Conservation (phyloP, 1,140 invertebrate species). For the Oreohelix idahoensis region DNA sequence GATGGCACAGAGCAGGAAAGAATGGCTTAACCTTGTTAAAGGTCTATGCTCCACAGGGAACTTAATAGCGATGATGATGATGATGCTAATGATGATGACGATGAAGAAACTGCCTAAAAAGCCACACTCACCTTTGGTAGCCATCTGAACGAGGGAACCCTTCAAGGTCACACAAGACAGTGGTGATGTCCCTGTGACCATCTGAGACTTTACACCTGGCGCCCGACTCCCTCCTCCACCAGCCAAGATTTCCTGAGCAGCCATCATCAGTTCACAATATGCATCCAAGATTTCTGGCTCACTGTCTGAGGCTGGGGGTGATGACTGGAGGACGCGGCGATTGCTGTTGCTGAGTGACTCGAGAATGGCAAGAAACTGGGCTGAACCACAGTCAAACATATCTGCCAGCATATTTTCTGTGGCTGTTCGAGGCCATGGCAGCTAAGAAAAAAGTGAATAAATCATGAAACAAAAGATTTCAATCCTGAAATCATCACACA, state of each 20-base stretch:
- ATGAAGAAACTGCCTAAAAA: too few relatives aligned
- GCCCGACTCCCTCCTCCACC: conserved; percentile 63
- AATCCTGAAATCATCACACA: too few relatives aligned
- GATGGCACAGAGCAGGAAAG: too few relatives aligned
- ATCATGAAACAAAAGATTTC: not conserved
- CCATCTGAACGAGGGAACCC: conserved; percentile 63
- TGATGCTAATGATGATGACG: too few relatives aligned
- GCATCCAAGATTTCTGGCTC: conserved; percentile 73
- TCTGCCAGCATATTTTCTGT: conserved; percentile 71
- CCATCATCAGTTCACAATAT: conserved; percentile 70
- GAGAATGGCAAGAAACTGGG: conserved; percentile 71
- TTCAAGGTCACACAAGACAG: conserved; percentile 53
- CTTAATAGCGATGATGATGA: too few relatives aligned
- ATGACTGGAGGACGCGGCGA: conserved; percentile 66
- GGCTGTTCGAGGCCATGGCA: conserved; percentile 72
- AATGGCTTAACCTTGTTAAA: too few relatives aligned
- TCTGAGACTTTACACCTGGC: conserved; percentile 56
- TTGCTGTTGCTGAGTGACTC: conserved; percentile 70
- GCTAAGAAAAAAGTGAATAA: conserved; percentile 47
- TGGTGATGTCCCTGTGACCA: conserved; percentile 49
- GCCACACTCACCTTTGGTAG: conserved; percentile 52
- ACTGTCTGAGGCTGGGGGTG: conserved; percentile 67
- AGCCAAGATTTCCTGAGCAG: conserved; percentile 71
- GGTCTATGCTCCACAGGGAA: too few relatives aligned
- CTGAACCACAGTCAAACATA: conserved; percentile 73